Evolutionary conservation across 2,797 vertebrate genomes (phyloP), one percentile per base, ranked within the genome.

Genomic region (Pangasius mekongensis): DNA sequence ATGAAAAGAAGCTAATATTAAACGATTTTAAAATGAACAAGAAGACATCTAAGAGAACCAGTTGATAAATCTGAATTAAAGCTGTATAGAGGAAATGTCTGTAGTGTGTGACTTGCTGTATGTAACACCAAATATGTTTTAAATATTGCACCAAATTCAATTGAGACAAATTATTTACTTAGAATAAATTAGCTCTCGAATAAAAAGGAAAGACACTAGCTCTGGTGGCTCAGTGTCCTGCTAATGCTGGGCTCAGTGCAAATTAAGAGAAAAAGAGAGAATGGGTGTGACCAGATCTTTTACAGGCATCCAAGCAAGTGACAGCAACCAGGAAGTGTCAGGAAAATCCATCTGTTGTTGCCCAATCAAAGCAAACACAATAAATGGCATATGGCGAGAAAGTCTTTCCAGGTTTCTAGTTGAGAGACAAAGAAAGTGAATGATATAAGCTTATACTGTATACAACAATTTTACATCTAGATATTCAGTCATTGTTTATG

Each of bases 291-390:
- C 14, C 22, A 16, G 13, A 9, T 62, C 33, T 60, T 60, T 81
- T 14, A 81, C 9, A 33, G 16, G 8, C 8, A 56, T 36, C 52
- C n/a, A 33, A 22, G 52, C 13, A 22, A 47, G 9, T 43, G 6
- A 20, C 22, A 60, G 33, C 11, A 66, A 49, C 58, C 39, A 47
- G 81, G 58, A 64, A 83, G 39, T 83, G 27, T 83, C 5, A 3
- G 14, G 58, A 30, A 83, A 66, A 0, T n/a, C 24, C 39, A 49
- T n/a, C 36, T n/a, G 5, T 47, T 64, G 39, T 83, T 66, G 7
- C 60, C 8, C 47, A 83, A 83, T 83, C 62, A 67, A 30, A 33
- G 82, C 43, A 62, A 82, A 82, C 36, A 18, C 13, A 82, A 43
- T 62, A 82, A 43, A 62, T 82, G 30, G 16, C 52, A 39, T 60